These are phyloP conservation scores for Pogonus chalceus DNA, from an alignment of 1,140 invertebrate species.

Conservation along the genomic window DNA sequence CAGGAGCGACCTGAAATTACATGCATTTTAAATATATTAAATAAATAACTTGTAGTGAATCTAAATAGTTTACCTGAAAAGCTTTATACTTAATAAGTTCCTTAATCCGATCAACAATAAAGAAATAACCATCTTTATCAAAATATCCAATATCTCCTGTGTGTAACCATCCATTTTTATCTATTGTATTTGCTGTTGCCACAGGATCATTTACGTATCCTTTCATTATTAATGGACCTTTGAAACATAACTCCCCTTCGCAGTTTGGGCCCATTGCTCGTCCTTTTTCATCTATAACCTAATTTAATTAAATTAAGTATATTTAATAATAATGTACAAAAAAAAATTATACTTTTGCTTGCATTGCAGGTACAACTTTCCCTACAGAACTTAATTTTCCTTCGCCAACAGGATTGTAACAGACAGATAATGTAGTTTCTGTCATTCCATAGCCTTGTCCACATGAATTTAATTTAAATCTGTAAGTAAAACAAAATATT, in stretches of 20 bases:
- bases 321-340: neutral
- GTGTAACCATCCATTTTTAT: slow-evolving; percentile 62
- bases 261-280: slow-evolving; percentile 48
- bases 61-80: slow-evolving; percentile 47
- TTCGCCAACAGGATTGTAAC: slow-evolving; percentile 20
- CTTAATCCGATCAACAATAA: slow-evolving; percentile 64
- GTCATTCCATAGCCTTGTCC: slow-evolving; percentile 61
- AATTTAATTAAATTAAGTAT: slow-evolving; percentile 14
- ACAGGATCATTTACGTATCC: slow-evolving; percentile 53
- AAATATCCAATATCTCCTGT: slow-evolving; percentile 75
- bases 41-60: neutral
- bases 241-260: slow-evolving; percentile 62
- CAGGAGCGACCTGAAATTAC: slow-evolving; percentile 55
- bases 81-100: slow-evolving; percentile 74
- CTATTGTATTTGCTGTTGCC: slow-evolving; percentile 54
- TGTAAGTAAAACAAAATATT: slow-evolving; percentile 13
- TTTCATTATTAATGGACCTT: slow-evolving; percentile 54
- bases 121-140: slow-evolving; percentile 57
- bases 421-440: slow-evolving; percentile 47
- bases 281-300: slow-evolving; percentile 50
- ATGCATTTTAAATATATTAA: neutral
- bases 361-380: slow-evolving; percentile 46
- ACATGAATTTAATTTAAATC: slow-evolving; percentile 33
- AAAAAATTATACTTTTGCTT: slow-evolving; percentile 37
- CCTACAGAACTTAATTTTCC: slow-evolving; percentile 48